Conservation (phyloP, 2,888 invertebrate genomes). For the Cheilosia impressa region DNA sequence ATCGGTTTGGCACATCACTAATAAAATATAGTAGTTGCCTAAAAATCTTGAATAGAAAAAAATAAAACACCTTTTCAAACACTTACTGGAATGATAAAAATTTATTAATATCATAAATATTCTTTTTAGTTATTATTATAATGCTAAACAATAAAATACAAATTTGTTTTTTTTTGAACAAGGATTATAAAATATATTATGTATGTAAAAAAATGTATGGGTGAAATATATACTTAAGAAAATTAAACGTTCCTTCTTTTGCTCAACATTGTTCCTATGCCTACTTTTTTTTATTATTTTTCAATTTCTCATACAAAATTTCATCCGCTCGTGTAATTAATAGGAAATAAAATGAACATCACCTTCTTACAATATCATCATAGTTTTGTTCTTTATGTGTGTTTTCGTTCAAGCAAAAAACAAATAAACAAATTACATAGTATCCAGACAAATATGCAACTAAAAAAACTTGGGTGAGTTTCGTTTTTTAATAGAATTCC, state of each 20-base stretch:
- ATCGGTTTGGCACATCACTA: too few relatives aligned
- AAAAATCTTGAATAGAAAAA: background rate
- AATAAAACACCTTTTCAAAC: conserved; percentile 76
- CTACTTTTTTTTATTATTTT: conserved; percentile 8
- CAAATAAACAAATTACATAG: background rate
- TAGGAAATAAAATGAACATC: conserved; percentile 15
- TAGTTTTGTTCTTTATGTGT: conserved; percentile 8
- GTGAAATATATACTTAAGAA: conserved; percentile 63
- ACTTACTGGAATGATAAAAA: conserved; percentile 82
- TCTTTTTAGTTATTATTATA: conserved; percentile 65
- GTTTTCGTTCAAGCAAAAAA: conserved; percentile 16
- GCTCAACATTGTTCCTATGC: conserved; percentile 13
- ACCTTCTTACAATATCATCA: conserved; percentile 8
- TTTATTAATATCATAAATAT: conserved; percentile 80
- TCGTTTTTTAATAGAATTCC: conserved; percentile 25
- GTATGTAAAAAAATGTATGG: conserved; percentile 51
- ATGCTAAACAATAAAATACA: conserved; percentile 66
- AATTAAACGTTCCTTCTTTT: conserved; percentile 54
- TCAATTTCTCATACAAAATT: conserved; percentile 28
- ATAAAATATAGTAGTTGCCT: too few relatives aligned
- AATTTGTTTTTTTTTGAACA: conserved; percentile 53
- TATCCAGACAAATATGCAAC: background rate
- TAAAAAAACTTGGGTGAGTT: background rate
- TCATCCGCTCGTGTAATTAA: conserved; percentile 8
- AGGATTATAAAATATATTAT: conserved; percentile 70